Conservation (phyloP, 2,113 vertebrate species). For the Dasyurus viverrinus region DNA sequence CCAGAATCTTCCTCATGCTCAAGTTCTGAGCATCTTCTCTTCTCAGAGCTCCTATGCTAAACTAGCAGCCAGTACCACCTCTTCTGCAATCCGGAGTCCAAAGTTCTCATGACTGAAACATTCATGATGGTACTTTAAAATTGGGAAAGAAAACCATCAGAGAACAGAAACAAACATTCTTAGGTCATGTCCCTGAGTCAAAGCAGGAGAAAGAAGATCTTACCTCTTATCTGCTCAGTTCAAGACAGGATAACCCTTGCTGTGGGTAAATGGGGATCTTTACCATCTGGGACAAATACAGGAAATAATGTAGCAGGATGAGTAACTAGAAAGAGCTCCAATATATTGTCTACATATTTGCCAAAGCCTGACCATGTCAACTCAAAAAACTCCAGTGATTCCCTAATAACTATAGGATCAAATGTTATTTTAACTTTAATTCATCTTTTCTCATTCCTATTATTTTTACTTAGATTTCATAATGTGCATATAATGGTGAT, state of each 20-base stretch:
- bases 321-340: not conserved
- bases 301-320: not conserved
- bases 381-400: not conserved
- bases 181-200: not conserved
- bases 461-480: not conserved
- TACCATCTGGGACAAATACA: not conserved
- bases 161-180: not conserved
- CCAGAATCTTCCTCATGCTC: not conserved
- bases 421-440: not conserved
- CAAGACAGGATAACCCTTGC: not conserved
- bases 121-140: not conserved
- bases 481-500: not conserved
- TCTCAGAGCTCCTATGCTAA: not conserved
- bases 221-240: not conserved
- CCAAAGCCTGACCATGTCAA: not conserved
- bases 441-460: not conserved
- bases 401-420: not conserved
- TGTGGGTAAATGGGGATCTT: not conserved
- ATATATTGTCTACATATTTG: not conserved
- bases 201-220: not conserved
- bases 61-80: not conserved
- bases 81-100: not conserved
- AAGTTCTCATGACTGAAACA: not conserved
- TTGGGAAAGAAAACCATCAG: not conserved
- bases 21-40: not conserved